Evolutionary conservation across 2,888 invertebrate genomes (phyloP).

Genomic region (Polietes domitor): DNA sequence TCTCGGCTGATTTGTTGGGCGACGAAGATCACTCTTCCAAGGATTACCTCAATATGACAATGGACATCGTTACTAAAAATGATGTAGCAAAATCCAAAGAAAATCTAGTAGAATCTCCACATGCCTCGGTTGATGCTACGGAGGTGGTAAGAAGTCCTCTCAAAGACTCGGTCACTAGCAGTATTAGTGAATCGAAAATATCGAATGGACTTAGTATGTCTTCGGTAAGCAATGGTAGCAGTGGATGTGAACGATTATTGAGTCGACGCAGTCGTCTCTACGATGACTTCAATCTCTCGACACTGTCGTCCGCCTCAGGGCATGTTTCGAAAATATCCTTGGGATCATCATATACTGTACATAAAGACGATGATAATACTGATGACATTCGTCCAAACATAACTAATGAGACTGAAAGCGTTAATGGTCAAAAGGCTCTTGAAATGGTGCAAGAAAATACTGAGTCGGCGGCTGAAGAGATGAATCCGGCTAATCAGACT

Average conservation of each 20-base stretch:
- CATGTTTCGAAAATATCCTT: slow-evolving; percentile 56
- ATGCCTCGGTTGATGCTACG: slow-evolving; percentile 34
- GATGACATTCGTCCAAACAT: slow-evolving; percentile 64
- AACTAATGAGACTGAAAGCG: slow-evolving; percentile 65
- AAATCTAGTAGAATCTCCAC: slow-evolving; percentile 42
- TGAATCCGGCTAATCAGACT: slow-evolving; percentile 18
- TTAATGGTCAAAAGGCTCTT: slow-evolving; percentile 51
- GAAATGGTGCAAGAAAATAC: slow-evolving; percentile 65
- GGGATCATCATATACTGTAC: slow-evolving; percentile 72
- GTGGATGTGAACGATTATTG: slow-evolving; percentile 76
- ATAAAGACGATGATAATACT: slow-evolving; percentile 65
- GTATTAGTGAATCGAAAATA: slow-evolving; percentile 60
- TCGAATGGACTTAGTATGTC: slow-evolving; percentile 59
- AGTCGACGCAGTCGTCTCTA: slow-evolving; percentile 80
- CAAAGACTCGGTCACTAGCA: slow-evolving; percentile 59
- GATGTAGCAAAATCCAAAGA: slow-evolving; percentile 52
- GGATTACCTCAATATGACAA: slow-evolving; percentile 60
- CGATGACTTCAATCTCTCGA: slow-evolving; percentile 78
- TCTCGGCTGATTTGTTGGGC: slow-evolving; percentile 58
- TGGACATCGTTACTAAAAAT: slow-evolving; percentile 50
- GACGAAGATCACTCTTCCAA: slow-evolving; percentile 45
- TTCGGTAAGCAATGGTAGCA: slow-evolving; percentile 61
- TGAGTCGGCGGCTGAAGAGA: slow-evolving; percentile 45
- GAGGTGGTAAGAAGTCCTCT: slow-evolving; percentile 49
- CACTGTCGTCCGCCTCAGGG: slow-evolving; percentile 67